Evolutionary conservation across 1,140 invertebrate species (phyloP).

Genomic region (Drosophila nannoptera): DNA sequence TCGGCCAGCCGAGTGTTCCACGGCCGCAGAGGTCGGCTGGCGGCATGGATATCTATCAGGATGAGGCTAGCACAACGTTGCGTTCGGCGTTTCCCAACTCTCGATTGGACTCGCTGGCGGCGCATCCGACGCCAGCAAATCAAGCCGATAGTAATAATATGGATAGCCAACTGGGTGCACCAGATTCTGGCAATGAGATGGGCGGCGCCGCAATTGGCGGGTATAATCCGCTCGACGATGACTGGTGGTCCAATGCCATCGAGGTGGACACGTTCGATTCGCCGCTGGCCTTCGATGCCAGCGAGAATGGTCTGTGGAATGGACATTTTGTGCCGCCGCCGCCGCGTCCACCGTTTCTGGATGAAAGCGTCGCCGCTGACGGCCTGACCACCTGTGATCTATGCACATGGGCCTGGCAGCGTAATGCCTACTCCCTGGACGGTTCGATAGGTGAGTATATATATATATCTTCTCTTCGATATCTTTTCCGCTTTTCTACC

Average conservation of each 20-base stretch:
- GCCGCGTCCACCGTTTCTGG: slow-evolving; percentile 83
- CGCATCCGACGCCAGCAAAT: slow-evolving; percentile 33
- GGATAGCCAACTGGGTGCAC: slow-evolving; percentile 59
- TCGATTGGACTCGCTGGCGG: slow-evolving; percentile 67
- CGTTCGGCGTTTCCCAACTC: slow-evolving; percentile 75
- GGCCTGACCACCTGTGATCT: slow-evolving; percentile 86
- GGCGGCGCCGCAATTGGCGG: slow-evolving; percentile 14
- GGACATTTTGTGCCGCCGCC: slow-evolving; percentile 85
- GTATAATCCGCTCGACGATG: slow-evolving; percentile 67
- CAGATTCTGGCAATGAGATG: slow-evolving; percentile 23
- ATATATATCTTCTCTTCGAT: slow-evolving; percentile 2
- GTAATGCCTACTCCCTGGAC: slow-evolving; percentile 78
- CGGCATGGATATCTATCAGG: slow-evolving; percentile 64
- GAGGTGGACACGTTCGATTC: slow-evolving; percentile 79
- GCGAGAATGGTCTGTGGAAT: slow-evolving; percentile 84
- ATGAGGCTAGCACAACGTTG: slow-evolving; percentile 65
- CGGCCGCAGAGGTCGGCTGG: slow-evolving; percentile 51
- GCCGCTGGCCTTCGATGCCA: slow-evolving; percentile 81
- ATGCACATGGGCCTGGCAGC: slow-evolving; percentile 83
- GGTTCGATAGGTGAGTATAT: slow-evolving; percentile 75
- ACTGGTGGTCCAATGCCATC: slow-evolving; percentile 79
- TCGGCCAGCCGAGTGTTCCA: slow-evolving; percentile 33
- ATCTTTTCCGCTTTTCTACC: background rate
- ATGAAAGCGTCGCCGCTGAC: slow-evolving; percentile 83
- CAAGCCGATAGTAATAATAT: slow-evolving; percentile 9